These are phyloP conservation scores for Erynnis tages DNA, from an alignment of 2,888 invertebrate species.

Conservation along the genomic window DNA sequence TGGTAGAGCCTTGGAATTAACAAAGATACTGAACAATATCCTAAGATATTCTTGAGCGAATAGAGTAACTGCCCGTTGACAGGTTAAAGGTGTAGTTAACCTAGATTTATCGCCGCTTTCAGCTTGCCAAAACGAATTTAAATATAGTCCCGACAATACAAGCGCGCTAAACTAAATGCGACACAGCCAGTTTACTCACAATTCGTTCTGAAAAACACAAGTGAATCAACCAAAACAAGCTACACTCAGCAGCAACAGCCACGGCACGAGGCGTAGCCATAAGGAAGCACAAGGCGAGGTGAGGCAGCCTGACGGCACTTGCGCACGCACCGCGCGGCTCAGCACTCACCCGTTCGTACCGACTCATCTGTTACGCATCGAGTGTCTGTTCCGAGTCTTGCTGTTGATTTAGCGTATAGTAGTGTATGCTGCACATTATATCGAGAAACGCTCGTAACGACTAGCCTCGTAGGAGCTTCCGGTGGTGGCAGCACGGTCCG, in stretches of 20 bases:
- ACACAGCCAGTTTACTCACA: conserved; percentile 45
- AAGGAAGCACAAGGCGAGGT: conserved; percentile 35
- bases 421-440: conserved; percentile 74
- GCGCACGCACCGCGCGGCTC: conserved; percentile 35
- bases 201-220: conserved; percentile 35
- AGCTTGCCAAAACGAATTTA: conserved; percentile 57
- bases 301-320: conserved; percentile 34
- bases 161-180: conserved; percentile 38
- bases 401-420: conserved; percentile 77
- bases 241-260: conserved; percentile 10
- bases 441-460: conserved; percentile 63
- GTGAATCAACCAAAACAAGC: conserved; percentile 31
- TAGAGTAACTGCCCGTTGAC: conserved; percentile 46
- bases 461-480: conserved; percentile 71
- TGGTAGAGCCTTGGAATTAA: conserved; percentile 73
- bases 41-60: conserved; percentile 62
- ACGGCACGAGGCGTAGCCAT: conserved; percentile 3
- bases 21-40: conserved; percentile 55
- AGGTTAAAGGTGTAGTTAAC: conserved; percentile 55
- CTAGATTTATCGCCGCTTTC: conserved; percentile 65
- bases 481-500: conserved; percentile 67
- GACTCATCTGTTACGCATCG: conserved; percentile 71
- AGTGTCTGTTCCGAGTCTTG: conserved; percentile 74
- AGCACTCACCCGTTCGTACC: conserved; percentile 64
- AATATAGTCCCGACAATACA: conserved; percentile 41